phyloP scores from a whole-genome alignment of 64 coral and sea anemone species.

The Trachythela sp. region DNA sequence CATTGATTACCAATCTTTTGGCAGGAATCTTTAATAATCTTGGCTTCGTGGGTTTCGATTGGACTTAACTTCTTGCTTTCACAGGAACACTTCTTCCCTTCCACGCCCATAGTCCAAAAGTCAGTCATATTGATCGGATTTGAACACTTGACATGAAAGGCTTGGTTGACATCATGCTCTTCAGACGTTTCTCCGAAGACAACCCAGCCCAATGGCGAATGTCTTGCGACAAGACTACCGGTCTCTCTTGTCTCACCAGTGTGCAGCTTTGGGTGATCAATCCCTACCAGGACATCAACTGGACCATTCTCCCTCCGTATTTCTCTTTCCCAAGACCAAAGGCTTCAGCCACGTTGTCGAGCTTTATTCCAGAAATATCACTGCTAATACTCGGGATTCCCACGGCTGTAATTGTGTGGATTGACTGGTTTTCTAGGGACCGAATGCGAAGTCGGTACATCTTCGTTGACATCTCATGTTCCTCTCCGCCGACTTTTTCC shows the following conservation, averaged over 20 bases:
- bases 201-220: slow-evolving; percentile 39
- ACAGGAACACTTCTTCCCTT: slow-evolving; percentile 2
- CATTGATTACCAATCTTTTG: slow-evolving; percentile 33
- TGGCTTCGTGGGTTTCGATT: not conserved
- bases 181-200: not conserved
- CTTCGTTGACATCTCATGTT: not conserved
- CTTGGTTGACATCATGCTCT: not conserved
- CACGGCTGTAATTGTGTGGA: not conserved
- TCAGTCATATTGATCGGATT: not conserved
- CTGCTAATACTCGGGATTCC: not conserved
- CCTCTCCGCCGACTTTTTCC: not conserved
- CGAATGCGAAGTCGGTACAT: not conserved
- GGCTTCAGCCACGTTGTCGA: not conserved
- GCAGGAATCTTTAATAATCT: not conserved
- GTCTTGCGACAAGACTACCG: not conserved
- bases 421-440: not conserved
- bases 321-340: not conserved
- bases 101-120: slow-evolving; percentile 33
- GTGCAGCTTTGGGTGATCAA: slow-evolving; percentile 27
- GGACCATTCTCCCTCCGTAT: not conserved
- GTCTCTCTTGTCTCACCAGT: slow-evolving; percentile 23
- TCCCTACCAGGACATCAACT: not conserved
- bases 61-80: not conserved
- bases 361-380: not conserved
- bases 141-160: not conserved